Percentiles rank a stretch among this genome's conserved stretches.
These are phyloP conservation scores for Suncus etruscus DNA, from an alignment of 2,113 vertebrate genomes.

Conservation along the genomic window DNA sequence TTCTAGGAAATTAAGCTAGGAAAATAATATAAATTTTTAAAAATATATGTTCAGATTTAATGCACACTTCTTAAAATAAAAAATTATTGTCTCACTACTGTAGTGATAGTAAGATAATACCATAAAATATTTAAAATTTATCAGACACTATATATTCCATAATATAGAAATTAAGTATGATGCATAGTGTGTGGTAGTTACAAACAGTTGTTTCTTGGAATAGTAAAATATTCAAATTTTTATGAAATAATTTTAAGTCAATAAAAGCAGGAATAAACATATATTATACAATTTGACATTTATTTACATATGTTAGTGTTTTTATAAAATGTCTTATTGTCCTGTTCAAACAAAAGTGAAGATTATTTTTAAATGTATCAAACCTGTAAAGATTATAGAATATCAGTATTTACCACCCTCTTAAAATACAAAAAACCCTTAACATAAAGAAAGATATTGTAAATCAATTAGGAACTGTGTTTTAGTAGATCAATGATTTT, in stretches of 20 bases:
- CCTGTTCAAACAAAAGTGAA: too few species aligned
- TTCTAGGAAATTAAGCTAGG: too few species aligned
- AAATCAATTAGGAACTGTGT: neutral
- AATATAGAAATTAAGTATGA: neutral
- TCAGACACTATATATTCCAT: too few species aligned
- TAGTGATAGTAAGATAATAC: too few species aligned
- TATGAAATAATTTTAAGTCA: neutral
- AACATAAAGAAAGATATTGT: neutral
- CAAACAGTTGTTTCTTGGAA: neutral
- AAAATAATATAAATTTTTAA: too few species aligned
- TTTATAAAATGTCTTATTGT: neutral
- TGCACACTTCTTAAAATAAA: too few species aligned
- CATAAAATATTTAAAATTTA: too few species aligned
- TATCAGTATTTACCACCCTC: neutral
- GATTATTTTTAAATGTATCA: too few species aligned
- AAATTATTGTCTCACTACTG: too few species aligned
- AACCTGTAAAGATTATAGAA: too few species aligned
- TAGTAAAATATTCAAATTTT: constrained; percentile 31
- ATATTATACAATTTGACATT: neutral
- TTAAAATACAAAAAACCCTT: neutral
- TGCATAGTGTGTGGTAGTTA: neutral
- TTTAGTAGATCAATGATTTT: neutral
- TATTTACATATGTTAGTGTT: constrained; percentile 14
- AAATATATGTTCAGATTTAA: too few species aligned
- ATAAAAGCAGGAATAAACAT: constrained; percentile 37